Conservation (phyloP, 2,113 vertebrate species). For the Meleagris gallopavo region DNA sequence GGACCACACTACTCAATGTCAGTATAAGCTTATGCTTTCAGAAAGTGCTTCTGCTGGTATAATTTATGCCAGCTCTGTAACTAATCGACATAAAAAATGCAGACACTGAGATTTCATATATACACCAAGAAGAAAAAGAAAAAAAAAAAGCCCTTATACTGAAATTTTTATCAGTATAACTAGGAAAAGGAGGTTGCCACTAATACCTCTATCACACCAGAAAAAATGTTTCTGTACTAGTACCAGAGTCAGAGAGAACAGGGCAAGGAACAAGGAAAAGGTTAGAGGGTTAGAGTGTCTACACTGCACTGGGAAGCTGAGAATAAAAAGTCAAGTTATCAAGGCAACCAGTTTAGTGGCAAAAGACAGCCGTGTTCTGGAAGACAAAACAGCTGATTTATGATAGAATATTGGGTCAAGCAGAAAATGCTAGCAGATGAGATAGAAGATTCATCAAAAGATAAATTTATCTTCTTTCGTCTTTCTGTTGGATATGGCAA, state of each 20-base stretch:
- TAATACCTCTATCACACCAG: background rate
- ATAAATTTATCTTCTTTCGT: background rate
- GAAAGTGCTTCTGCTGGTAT: background rate
- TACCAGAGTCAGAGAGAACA: background rate
- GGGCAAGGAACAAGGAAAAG: background rate
- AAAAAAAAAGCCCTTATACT: background rate
- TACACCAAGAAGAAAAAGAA: background rate
- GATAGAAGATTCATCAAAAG: background rate
- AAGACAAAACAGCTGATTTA: background rate
- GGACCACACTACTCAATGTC: background rate
- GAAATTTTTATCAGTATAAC: background rate
- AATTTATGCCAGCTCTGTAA: background rate
- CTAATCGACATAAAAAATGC: background rate
- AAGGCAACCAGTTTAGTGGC: background rate
- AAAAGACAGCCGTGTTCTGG: background rate
- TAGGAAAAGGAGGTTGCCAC: background rate
- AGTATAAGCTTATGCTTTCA: background rate
- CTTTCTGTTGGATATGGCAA: background rate
- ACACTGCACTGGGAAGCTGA: background rate
- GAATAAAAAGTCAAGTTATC: background rate
- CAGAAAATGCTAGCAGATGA: background rate
- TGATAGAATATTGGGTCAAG: background rate
- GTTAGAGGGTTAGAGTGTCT: background rate
- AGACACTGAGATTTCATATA: background rate
- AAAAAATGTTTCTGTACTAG: rapidly evolving